A percentile compares a stretch with the other conserved stretches of the same genome.
These are phyloP conservation scores for Ochropleura plecta DNA, from an alignment of 2,888 invertebrate species.

Conservation along the genomic window DNA sequence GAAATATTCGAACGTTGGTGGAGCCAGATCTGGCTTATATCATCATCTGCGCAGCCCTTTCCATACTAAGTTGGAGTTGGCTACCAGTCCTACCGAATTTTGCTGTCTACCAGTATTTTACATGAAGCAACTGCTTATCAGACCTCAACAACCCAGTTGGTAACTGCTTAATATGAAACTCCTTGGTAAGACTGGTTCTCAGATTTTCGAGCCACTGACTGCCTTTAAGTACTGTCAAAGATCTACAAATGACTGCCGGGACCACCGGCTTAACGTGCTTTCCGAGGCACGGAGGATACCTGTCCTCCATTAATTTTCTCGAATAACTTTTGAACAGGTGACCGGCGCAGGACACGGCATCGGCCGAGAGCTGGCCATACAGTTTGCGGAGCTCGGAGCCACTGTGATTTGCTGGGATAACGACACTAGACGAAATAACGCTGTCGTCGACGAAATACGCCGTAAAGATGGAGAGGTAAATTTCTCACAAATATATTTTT, in stretches of 20 bases:
- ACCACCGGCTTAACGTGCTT: too few species aligned
- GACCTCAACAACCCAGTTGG: too few species aligned
- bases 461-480: conserved; percentile 85
- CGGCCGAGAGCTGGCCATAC: conserved; percentile 86
- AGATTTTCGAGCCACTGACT: too few species aligned
- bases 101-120: too few species aligned
- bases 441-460: conserved; percentile 84
- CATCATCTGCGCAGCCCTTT: too few species aligned
- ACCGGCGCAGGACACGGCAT: conserved; percentile 86
- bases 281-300: neutral
- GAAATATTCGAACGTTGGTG: neutral
- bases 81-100: too few species aligned
- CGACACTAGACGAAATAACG: conserved; percentile 80
- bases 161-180: too few species aligned
- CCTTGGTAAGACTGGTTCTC: too few species aligned
- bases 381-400: conserved; percentile 86
- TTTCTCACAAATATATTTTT: neutral
- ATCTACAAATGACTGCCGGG: too few species aligned
- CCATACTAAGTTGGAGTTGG: too few species aligned
- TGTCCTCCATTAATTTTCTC: neutral
- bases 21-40: neutral
- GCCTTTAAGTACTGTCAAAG: too few species aligned
- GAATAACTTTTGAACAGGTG: conserved; percentile 72
- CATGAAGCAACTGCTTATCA: too few species aligned
- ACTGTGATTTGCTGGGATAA: conserved; percentile 88